A percentile compares a stretch with the other conserved stretches of the same genome.
phyloP scores from a whole-genome alignment of 2,113 vertebrate species.

The Euleptes europaea region DNA sequence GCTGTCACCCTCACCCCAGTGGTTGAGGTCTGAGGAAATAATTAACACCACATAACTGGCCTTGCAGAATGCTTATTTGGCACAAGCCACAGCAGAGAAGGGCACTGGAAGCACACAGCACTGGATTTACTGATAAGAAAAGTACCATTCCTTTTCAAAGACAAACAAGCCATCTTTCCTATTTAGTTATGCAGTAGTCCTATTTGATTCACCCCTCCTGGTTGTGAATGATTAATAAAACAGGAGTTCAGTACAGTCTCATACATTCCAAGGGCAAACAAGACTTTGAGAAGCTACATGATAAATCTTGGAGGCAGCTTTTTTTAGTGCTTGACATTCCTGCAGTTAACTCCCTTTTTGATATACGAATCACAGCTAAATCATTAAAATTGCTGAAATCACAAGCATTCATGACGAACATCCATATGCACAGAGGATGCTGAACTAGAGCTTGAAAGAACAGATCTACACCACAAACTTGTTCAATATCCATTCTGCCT shows the following conservation, averaged over 20 bases:
- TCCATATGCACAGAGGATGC: neutral
- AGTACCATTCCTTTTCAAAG: neutral
- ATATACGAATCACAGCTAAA: neutral
- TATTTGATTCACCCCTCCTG: constrained; percentile 6
- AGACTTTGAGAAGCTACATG: neutral
- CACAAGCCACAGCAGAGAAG: constrained; percentile 10
- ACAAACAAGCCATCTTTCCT: constrained; percentile 4
- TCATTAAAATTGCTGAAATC: neutral
- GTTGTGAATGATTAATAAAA: constrained; percentile 44
- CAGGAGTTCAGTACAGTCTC: neutral
- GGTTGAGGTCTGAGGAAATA: constrained; percentile 14
- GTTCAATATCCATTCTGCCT: neutral
- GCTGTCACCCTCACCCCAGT: neutral
- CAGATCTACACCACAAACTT: neutral
- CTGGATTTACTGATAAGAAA: constrained; percentile 11
- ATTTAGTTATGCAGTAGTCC: constrained; percentile 10
- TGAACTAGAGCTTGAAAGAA: neutral
- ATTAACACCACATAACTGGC: constrained; percentile 44
- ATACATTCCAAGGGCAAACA: constrained; percentile 30
- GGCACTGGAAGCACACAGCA: constrained; percentile 17
- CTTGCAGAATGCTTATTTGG: constrained; percentile 9
- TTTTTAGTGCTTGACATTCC: neutral
- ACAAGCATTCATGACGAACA: neutral
- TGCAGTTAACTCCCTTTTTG: neutral
- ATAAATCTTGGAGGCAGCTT: neutral